Evolutionary conservation across 2,797 vertebrate genomes (phyloP), one percentile per base, ranked within the genome.

Genomic region (Sphenodon punctatus): DNA sequence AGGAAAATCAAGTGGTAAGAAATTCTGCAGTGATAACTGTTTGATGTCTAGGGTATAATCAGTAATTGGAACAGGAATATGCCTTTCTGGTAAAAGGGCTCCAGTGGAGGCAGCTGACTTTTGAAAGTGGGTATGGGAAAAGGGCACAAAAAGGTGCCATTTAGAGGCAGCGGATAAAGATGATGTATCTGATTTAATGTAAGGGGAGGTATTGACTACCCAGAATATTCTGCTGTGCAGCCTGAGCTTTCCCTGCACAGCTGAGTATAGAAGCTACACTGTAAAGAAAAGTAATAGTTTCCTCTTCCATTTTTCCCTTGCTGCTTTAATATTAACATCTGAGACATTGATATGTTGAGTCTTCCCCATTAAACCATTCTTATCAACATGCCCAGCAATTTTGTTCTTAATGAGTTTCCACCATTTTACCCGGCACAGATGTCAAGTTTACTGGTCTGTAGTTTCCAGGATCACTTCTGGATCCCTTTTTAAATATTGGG

Each of bases 321-420:
- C 68, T 63, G 60, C 69, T 82, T 49, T 78, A 84, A 61, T 14
- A 56, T 80, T 88, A 86, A 84, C 86, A 86, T 75, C 80, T n/a
- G n/a, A n/a, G n/a, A n/a, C n/a, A n/a, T n/a, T n/a, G n/a, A n/a
- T n/a, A n/a, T n/a, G n/a, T n/a, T n/a, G n/a, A n/a, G n/a, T n/a
- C n/a, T n/a, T n/a, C n/a, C n/a, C n/a, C n/a, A n/a, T n/a, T n/a
- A n/a, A n/a, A n/a, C n/a, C n/a, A n/a, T n/a, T n/a, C n/a, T n/a
- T n/a, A n/a, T n/a, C n/a, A n/a, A n/a, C n/a, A n/a, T n/a, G n/a
- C n/a, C n/a, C n/a, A n/a, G n/a, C n/a, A n/a, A n/a, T n/a, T n/a
- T n/a, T n/a, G n/a, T n/a, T n/a, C n/a, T n/a, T n/a, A n/a, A n/a
- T n/a, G n/a, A n/a, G n/a, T n/a, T n/a, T n/a, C n/a, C n/a, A n/a